These are phyloP conservation scores for Peromyscus leucopus DNA, from an alignment of 2,113 vertebrate species.

Conservation along the genomic window DNA sequence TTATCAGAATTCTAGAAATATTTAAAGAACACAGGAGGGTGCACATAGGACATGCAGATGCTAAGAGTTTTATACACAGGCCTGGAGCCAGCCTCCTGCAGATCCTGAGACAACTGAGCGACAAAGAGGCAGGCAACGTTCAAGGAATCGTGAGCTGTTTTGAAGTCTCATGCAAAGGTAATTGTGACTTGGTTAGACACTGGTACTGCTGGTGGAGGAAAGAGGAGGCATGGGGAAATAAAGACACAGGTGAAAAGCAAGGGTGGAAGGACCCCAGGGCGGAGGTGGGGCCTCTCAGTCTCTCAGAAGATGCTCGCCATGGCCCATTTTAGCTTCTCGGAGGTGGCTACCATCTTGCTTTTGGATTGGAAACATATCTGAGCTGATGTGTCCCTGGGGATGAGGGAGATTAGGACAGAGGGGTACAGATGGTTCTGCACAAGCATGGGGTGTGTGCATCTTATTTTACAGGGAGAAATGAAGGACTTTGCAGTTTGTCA, in stretches of 20 bases:
- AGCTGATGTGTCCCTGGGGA: not conserved
- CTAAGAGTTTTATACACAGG: not conserved
- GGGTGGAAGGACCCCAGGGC: not conserved
- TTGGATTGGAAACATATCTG: not conserved
- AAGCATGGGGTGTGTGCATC: not conserved
- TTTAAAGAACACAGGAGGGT: not conserved
- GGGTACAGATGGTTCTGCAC: not conserved
- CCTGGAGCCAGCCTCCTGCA: not conserved
- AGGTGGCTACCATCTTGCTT: not conserved
- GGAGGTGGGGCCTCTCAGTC: not conserved
- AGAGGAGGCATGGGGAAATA: not conserved
- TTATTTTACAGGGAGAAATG: not conserved
- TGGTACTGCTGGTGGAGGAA: not conserved
- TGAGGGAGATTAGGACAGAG: not conserved
- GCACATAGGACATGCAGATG: not conserved
- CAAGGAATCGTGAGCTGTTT: not conserved
- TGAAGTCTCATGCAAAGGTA: not conserved
- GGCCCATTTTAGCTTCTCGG: not conserved
- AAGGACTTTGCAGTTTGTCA: not conserved
- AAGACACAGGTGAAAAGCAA: not conserved
- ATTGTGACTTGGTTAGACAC: not conserved
- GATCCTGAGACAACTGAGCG: not conserved
- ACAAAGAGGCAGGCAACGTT: not conserved
- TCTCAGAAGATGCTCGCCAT: not conserved
- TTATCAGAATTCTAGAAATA: not conserved